Evolutionary conservation across 2,113 vertebrate species (phyloP).

Genomic region (Cranoglanis bouderius): DNA sequence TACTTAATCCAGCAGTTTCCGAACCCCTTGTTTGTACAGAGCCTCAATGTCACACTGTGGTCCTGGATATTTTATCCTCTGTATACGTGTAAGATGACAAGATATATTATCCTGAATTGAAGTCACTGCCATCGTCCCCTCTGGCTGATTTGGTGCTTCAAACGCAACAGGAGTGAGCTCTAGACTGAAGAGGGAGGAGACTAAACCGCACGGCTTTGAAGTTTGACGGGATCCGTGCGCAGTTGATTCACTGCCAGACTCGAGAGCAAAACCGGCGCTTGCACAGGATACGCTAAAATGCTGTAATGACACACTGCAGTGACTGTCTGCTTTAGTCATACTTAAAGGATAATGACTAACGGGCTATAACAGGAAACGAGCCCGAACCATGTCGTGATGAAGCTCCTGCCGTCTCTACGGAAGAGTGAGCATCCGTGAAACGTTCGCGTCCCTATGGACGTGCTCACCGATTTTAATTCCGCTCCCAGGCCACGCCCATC

Average conservation of each 20-base stretch:
- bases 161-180: background rate
- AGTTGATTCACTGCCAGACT: slow-evolving; percentile 5
- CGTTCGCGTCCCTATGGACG: background rate
- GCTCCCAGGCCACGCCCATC: background rate
- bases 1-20: too few relatives aligned
- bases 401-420: background rate
- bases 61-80: background rate
- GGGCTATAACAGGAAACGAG: slow-evolving; percentile 35
- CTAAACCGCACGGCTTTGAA: slow-evolving; percentile 11
- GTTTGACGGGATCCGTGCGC: background rate
- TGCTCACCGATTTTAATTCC: background rate
- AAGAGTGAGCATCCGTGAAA: background rate
- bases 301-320: slow-evolving; percentile 27
- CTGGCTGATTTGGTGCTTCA: background rate
- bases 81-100: background rate
- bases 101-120: background rate
- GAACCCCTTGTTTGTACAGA: background rate
- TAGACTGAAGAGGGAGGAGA: background rate
- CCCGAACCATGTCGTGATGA: slow-evolving; percentile 2
- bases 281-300: slow-evolving; percentile 32
- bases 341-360: slow-evolving; percentile 43
- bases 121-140: background rate
- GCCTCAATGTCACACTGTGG: background rate
- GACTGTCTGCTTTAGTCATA: slow-evolving; percentile 33
- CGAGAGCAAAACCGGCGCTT: background rate